Conservation (phyloP, 2,888 invertebrate genomes). For the Hybos culiciformis region DNA sequence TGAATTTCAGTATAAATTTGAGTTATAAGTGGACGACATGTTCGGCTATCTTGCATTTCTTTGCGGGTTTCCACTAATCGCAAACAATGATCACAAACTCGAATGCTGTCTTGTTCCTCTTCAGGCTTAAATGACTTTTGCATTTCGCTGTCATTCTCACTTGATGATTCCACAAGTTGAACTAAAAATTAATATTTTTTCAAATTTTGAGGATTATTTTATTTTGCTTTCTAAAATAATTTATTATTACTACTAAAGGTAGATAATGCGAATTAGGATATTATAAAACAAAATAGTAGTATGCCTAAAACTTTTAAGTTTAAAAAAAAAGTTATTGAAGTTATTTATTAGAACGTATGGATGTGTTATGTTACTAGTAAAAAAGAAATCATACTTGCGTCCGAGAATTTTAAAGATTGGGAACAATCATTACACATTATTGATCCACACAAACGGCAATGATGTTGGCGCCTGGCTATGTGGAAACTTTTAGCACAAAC, state of each 20-base stretch:
- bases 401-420: conserved; percentile 60
- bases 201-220: neutral
- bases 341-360: neutral
- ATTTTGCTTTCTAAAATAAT: too few relatives aligned
- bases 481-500: conserved; percentile 83
- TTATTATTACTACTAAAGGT: too few relatives aligned
- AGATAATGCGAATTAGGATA: too few relatives aligned
- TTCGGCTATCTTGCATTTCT: conserved; percentile 66
- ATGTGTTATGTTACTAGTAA: neutral
- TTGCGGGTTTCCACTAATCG: conserved; percentile 65
- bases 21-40: conserved; percentile 62
- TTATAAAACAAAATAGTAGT: neutral
- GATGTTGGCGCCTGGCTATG: conserved; percentile 80
- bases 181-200: neutral
- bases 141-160: conserved; percentile 15
- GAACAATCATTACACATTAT: conserved; percentile 90
- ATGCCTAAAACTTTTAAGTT: neutral
- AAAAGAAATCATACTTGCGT: conserved; percentile 66
- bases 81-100: conserved; percentile 64
- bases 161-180: conserved; percentile 23
- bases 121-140: conserved; percentile 9
- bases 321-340: neutral
- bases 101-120: conserved; percentile 43
- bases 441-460: conserved; percentile 88
- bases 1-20: conserved; percentile 74